Conservation (phyloP, 2,888 invertebrate species). For the Carabus problematicus region DNA sequence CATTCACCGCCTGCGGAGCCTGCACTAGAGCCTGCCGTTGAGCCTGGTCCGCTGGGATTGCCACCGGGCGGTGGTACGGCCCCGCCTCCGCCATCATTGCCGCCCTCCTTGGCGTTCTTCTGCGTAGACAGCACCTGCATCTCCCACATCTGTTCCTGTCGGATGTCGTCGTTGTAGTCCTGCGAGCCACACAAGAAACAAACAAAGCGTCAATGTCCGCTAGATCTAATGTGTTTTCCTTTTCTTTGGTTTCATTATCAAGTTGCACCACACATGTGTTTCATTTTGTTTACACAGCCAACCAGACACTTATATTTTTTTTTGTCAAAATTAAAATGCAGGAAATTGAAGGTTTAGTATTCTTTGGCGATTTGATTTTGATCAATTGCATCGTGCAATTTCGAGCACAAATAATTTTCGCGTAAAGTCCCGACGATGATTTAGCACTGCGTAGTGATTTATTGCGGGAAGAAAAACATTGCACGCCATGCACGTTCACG, state of each 20-base stretch:
- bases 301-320: too few relatives aligned
- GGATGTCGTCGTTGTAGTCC: conserved; percentile 92
- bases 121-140: conserved; percentile 80
- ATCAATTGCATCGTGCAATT: conserved; percentile 6
- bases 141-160: conserved; percentile 91
- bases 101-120: conserved; percentile 55
- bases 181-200: conserved; percentile 57
- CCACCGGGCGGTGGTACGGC: conserved; percentile 48
- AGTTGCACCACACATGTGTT: too few relatives aligned
- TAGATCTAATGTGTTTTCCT: neutral
- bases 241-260: too few relatives aligned
- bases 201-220: neutral
- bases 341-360: too few relatives aligned
- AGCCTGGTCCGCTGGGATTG: conserved; percentile 51
- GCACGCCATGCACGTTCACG: conserved; percentile 1
- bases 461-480: conserved; percentile 7
- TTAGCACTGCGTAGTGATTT: conserved; percentile 1
- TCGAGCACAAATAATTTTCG: conserved; percentile 6
- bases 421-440: conserved; percentile 5
- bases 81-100: conserved; percentile 52
- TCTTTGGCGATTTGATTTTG: neutral
- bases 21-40: conserved; percentile 50
- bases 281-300: neutral
- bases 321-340: neutral
- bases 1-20: conserved; percentile 47